Base-by-base conservation (phyloP, 2,113 vertebrate species). In the Xenopus laevis region DNA sequence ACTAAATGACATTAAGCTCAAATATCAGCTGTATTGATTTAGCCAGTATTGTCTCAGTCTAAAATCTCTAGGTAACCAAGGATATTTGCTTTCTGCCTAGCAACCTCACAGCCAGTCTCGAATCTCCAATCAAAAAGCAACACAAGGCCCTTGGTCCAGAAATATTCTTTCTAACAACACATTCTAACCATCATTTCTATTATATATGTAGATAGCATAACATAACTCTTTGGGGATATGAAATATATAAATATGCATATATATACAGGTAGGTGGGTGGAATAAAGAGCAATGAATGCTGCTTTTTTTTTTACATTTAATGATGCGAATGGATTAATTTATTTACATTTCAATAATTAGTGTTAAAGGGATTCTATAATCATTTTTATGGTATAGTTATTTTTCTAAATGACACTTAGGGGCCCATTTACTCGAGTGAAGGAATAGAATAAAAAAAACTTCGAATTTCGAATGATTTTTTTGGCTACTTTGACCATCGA, bases 41-140 rank as follows among this genome's bases (percentile, higher is more conserved):
- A 21, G 65, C 20, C 18, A 50, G 21, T 60, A 50, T 50, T 13
- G 13, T 67, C n/a, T 23, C 10, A 67, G 18, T 67, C 44, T 50
- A 20, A 67, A 45, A 45, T 67, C 50, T 67, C 65, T 50, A n/a
- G 46, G 65, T 67, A 23, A 67, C 65, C 46, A 67, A 23, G 46
- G 65, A 67, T 52, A 50, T 67, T 50, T 21, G 18, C 65, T 18
- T 67, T 50, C 17, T 67, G 20, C 65, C 65, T 67, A 67, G 65
- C 65, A 67, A 67, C 65, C 6, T 10, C 17, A 55, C 53, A 55
- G 53, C 53, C 17, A n/a, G 53, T 55, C 17, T 55, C 17, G 10
- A n/a, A n/a, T n/a, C 53, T 55, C 17, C 53, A 17, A 55, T 55
- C 53, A 55, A 55, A 16, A 55, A 4, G 53, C 11, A 55, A 55